A percentile compares a stretch with the other conserved stretches of the same genome.
Conservation (phyloP, 2,888 invertebrate species). For the Vandiemenella viatica region DNA sequence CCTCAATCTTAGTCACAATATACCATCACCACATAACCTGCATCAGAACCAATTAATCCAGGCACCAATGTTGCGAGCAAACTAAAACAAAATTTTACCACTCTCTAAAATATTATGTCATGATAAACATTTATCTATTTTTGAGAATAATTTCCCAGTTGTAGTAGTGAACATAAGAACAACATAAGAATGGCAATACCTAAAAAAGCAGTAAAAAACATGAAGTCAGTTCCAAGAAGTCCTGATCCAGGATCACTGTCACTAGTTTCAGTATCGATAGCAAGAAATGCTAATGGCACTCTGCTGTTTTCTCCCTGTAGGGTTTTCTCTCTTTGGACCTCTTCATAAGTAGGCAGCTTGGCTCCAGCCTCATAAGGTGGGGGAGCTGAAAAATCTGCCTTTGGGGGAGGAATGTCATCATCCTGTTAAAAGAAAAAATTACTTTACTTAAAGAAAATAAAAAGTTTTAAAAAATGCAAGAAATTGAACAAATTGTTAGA, state of each 20-base stretch:
- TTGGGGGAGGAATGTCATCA: constrained; percentile 64
- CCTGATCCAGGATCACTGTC: constrained; percentile 63
- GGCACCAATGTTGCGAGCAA: too few species aligned
- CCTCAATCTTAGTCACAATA: too few species aligned
- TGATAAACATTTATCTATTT: too few species aligned
- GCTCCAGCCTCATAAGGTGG: constrained; percentile 78
- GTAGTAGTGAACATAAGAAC: too few species aligned
- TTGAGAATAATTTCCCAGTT: too few species aligned
- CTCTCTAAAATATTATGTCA: too few species aligned
- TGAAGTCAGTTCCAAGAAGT: constrained; percentile 79
- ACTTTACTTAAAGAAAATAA: background rate
- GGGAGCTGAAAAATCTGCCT: constrained; percentile 70
- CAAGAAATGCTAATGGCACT: constrained; percentile 50
- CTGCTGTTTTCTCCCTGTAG: constrained; percentile 45
- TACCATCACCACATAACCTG: too few species aligned
- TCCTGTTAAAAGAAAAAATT: constrained; percentile 4
- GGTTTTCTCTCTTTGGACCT: constrained; percentile 77
- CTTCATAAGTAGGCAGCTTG: constrained; percentile 81
- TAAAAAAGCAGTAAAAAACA: constrained; percentile 84
- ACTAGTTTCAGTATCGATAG: constrained; percentile 57
- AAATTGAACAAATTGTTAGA: too few species aligned
- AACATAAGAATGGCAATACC: constrained; percentile 40
- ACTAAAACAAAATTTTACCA: too few species aligned
- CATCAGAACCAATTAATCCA: too few species aligned
- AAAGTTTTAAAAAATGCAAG: background rate